Percentiles rank a stretch among this genome's conserved stretches.
Evolutionary conservation across 2,797 vertebrate species (phyloP).

Genomic region (Atherinosoma microstoma): DNA sequence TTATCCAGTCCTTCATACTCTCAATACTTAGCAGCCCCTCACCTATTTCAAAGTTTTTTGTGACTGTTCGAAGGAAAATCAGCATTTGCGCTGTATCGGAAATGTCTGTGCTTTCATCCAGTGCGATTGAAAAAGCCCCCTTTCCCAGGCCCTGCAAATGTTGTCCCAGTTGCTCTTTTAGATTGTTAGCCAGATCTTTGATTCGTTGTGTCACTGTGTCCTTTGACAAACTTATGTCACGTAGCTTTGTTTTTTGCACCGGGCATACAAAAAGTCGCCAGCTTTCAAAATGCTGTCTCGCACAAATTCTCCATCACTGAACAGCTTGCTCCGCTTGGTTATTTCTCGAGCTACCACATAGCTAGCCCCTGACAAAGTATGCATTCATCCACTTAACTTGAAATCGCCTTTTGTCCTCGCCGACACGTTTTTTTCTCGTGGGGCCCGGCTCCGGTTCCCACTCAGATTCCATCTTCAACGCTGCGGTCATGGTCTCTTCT

Average conservation of each 20-base stretch:
- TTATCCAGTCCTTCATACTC: background rate
- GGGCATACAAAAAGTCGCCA: background rate
- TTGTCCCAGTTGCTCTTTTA: no score
- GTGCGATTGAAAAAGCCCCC: background rate
- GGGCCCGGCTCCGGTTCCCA: no score
- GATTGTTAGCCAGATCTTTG: no score
- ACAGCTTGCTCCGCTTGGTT: background rate
- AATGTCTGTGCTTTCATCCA: background rate
- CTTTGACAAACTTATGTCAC: background rate
- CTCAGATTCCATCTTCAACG: no score
- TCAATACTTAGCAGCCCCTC: background rate
- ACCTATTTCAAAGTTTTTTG: background rate
- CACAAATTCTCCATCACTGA: constrained; percentile 2
- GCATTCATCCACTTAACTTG: no score
- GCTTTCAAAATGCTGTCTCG: constrained; percentile 3
- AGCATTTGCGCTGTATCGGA: background rate
- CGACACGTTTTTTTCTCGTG: no score
- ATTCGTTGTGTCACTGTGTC: no score
- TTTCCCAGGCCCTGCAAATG: background rate
- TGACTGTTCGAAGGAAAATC: background rate
- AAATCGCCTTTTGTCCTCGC: no score
- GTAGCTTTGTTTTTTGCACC: background rate
- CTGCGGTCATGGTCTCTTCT: no score
- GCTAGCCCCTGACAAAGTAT: no score
- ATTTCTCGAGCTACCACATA: constrained; percentile 8